Base-by-base conservation (phyloP, 35 echinoderm and acorn worm genomes). In the Eucidaris tribuloides region DNA sequence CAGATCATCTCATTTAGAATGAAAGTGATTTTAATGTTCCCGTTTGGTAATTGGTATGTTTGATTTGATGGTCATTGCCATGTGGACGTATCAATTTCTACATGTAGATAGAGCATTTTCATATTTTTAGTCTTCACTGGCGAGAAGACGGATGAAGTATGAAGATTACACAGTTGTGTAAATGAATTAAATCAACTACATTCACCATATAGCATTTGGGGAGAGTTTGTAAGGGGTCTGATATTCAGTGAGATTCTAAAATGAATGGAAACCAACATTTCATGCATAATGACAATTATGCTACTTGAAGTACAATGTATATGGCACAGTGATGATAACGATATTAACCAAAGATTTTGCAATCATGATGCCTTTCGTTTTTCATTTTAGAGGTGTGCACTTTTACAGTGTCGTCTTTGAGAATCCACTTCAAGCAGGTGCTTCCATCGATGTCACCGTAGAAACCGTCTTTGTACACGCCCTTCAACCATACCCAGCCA, bases 381-480 rank as follows among this genome's bases (percentile, higher is more conserved):
- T 63, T 56, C 28, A 59, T n/a, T 88, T 7, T 41, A 83, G 56
- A 35, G 92, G 72, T 79, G 91, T 50, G 37, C 68, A 76, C 9
- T 87, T 86, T 30, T 98, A 86, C 82, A 84, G 80, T 65, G 91
- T 98, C 25, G 80, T 33, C 1, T 79, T 98, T n/a, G 82, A 90
- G 4, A 35, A 81, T 22, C 48, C 84, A 35, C 78, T 98, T n/a
- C 38, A 37, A 11, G 95, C 81, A 32, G 95, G 90, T 39, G 64
- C 64, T 63, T 42, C 56, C 7, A n/a, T 83, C 11, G 83, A 89
- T 48, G 71, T 98, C 7, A 79, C 60, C 13, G 52, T 93, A 27
- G 95, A 98, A 36, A 43, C 56, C 9, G 83, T 93, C 25, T 98
- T 82, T 49, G 83, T 42, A 57, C 81, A 98, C n/a, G 52, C 76